Conservation (phyloP, 92 coral and sea anemone genomes). For the Diadumene lineata region DNA sequence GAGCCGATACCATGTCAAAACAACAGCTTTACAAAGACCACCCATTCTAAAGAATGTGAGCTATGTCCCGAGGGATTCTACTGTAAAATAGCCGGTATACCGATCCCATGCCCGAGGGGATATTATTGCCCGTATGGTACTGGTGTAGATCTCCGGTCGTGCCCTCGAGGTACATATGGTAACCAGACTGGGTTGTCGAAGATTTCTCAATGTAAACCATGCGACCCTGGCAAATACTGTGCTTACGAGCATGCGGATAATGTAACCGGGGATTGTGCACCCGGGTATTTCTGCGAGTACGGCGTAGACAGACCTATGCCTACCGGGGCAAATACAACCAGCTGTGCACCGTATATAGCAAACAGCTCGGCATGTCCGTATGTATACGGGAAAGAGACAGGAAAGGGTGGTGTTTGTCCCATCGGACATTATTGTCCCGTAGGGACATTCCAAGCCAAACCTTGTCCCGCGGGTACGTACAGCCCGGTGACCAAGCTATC, state of each 20-base stretch:
- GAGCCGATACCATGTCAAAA: slow-evolving; percentile 98
- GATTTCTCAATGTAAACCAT: slow-evolving; percentile 83
- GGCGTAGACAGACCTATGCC: slow-evolving; percentile 92
- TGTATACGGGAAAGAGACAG: slow-evolving; percentile 89
- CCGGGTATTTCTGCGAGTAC: slow-evolving; percentile 96
- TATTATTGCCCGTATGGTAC: slow-evolving; percentile 97
- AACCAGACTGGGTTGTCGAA: slow-evolving; percentile 72
- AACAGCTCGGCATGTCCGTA: slow-evolving; percentile 82
- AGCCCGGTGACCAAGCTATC: slow-evolving; percentile 72
- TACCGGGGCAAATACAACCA: slow-evolving; percentile 64
- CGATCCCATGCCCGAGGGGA: slow-evolving; percentile 76
- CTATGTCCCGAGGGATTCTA: slow-evolving; percentile 97
- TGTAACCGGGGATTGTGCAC: slow-evolving; percentile 74
- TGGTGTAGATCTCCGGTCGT: slow-evolving; percentile 83
- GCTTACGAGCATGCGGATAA: slow-evolving; percentile 71
- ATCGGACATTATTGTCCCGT: slow-evolving; percentile 76
- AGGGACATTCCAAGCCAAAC: slow-evolving; percentile 70
- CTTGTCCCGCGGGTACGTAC: slow-evolving; percentile 78
- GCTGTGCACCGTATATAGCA: slow-evolving; percentile 34
- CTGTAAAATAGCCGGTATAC: slow-evolving; percentile 86
- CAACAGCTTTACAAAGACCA: slow-evolving; percentile 90
- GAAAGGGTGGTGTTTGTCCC: slow-evolving; percentile 93
- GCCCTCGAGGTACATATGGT: slow-evolving; percentile 98
- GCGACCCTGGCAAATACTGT: slow-evolving; percentile 94
- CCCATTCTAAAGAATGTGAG: slow-evolving; percentile 89